These are phyloP conservation scores for Apodemia duryi DNA, from an alignment of 2,888 invertebrate species.

Conservation along the genomic window DNA sequence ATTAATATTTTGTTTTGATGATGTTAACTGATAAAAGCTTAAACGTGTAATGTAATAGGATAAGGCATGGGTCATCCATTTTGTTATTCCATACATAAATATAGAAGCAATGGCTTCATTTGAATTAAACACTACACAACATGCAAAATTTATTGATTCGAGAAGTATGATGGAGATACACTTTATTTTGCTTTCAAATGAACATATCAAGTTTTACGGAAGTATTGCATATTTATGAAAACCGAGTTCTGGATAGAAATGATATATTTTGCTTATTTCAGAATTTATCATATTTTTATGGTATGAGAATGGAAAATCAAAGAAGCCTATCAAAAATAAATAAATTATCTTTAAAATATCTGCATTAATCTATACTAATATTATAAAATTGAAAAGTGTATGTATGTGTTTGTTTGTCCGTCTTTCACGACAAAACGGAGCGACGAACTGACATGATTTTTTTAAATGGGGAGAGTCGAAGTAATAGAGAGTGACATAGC, in stretches of 20 bases:
- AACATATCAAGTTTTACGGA: neutral
- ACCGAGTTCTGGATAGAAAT: neutral
- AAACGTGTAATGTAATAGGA: neutral
- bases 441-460: too few species aligned
- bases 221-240: neutral
- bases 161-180: neutral
- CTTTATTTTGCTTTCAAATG: conserved; percentile 1
- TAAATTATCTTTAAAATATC: too few species aligned
- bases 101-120: neutral
- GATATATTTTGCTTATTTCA: neutral
- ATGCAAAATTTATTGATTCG: conserved; percentile 4
- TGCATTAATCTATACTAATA: too few species aligned
- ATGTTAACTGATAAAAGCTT: neutral
- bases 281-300: neutral
- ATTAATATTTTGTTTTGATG: neutral
- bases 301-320: too few species aligned
- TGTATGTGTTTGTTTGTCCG: too few species aligned
- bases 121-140: neutral
- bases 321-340: too few species aligned
- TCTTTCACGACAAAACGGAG: too few species aligned
- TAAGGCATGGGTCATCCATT: neutral
- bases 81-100: neutral
- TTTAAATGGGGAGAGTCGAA: too few species aligned
- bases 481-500: too few species aligned
- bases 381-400: too few species aligned